Percentiles rank a stretch among this genome's conserved stretches.
phyloP scores from a whole-genome alignment of 1,140 invertebrate species.

The Drosophila ohnishii region DNA sequence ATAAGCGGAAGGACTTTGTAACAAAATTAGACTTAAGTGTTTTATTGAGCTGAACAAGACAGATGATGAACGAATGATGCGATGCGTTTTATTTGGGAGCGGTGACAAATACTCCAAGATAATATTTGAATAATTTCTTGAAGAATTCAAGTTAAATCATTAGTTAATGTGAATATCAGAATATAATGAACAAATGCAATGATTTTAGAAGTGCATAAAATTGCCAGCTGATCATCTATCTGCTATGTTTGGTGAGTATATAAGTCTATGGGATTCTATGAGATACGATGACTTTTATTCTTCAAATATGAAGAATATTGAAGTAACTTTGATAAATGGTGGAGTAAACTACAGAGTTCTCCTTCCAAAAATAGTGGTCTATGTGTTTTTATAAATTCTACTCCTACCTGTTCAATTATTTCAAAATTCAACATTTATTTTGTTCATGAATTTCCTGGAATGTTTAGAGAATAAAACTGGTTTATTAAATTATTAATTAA shows the following conservation, averaged over 20 bases:
- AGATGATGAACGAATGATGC: constrained; percentile 51
- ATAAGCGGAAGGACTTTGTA: constrained; percentile 47
- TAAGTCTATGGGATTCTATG: background rate
- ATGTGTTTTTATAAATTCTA: background rate
- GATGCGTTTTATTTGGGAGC: constrained; percentile 20
- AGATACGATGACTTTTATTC: background rate
- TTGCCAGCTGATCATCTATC: background rate
- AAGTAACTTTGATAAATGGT: no score
- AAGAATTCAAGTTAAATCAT: background rate
- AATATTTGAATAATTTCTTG: background rate
- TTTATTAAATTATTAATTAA: no score
- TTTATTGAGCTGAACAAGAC: constrained; percentile 65
- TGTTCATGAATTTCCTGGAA: background rate
- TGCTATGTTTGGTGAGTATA: background rate
- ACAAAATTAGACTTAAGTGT: constrained; percentile 74
- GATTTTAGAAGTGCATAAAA: background rate
- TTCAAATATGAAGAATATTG: no score
- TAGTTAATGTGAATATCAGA: background rate
- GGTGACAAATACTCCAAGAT: background rate
- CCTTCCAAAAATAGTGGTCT: no score
- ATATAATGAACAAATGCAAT: background rate
- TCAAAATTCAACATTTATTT: background rate
- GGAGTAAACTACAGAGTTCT: no score
- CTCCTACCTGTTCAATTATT: background rate
- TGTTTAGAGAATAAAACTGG: background rate